A percentile compares a stretch with the other conserved stretches of the same genome.
Conservation (phyloP, 2,888 invertebrate species). For the Agrypnus murinus region DNA sequence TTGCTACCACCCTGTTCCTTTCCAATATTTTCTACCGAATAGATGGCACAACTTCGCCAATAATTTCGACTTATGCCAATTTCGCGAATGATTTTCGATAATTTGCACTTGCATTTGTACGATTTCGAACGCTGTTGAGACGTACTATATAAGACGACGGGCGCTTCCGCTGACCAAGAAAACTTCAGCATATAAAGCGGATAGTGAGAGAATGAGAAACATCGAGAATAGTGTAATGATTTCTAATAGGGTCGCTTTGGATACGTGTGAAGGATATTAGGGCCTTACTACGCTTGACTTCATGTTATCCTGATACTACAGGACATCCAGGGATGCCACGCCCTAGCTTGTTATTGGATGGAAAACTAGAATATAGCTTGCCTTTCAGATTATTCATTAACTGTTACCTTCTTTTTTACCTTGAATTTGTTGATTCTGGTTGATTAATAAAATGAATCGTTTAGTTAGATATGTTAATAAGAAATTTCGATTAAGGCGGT, state of each 20-base stretch:
- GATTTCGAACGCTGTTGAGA: slow-evolving; percentile 11
- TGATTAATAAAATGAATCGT: too few species aligned
- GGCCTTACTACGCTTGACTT: slow-evolving; percentile 9
- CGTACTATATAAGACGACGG: not conserved
- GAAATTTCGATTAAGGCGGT: too few species aligned
- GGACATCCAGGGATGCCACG: slow-evolving; percentile 44
- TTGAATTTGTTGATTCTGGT: too few species aligned
- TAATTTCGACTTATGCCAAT: slow-evolving; percentile 54
- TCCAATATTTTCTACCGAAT: slow-evolving; percentile 64
- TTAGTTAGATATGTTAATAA: too few species aligned
- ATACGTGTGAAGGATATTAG: not conserved
- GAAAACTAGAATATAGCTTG: too few species aligned
- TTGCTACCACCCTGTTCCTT: slow-evolving; percentile 62
- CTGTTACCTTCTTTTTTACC: too few species aligned
- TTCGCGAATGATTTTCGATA: slow-evolving; percentile 60
- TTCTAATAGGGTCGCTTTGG: slow-evolving; percentile 14
- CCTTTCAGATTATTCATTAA: too few species aligned
- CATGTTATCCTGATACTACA: slow-evolving; percentile 44
- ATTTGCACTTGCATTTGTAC: slow-evolving; percentile 42
- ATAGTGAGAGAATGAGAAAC: too few species aligned
- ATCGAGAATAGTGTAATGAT: slow-evolving; percentile 14
- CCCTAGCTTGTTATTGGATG: slow-evolving; percentile 31
- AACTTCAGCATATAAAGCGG: not conserved
- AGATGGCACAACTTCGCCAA: slow-evolving; percentile 55
- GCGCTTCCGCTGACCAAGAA: too few species aligned